These are phyloP conservation scores for Diloba caeruleocephala DNA, from an alignment of 2,888 invertebrate species.

Conservation along the genomic window DNA sequence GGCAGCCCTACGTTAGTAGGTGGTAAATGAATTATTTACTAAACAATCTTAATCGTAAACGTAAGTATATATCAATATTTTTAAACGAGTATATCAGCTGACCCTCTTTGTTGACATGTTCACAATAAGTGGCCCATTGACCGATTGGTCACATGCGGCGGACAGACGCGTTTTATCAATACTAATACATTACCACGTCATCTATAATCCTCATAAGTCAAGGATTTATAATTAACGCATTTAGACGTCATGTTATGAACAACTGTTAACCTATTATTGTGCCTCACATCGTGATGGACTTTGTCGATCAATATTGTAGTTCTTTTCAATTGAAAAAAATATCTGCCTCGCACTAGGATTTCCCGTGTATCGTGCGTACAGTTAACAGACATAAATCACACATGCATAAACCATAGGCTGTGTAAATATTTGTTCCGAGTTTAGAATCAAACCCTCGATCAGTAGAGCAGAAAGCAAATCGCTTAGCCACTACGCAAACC, in stretches of 20 bases:
- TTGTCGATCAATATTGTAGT: no score
- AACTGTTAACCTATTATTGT: not conserved
- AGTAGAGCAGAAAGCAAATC: no score
- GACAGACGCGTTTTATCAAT: conserved; percentile 20
- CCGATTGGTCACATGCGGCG: conserved; percentile 37
- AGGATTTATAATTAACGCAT: conserved; percentile 31
- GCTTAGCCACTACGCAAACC: no score
- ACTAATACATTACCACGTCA: conserved; percentile 34
- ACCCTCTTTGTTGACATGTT: not conserved
- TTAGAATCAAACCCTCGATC: no score
- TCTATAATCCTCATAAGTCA: conserved; percentile 31
- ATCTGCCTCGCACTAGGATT: no score
- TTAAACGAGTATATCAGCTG: conserved; percentile 19
- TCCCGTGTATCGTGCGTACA: no score
- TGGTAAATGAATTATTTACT: not conserved
- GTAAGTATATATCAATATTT: not conserved
- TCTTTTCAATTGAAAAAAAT: no score
- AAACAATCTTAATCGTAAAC: not conserved
- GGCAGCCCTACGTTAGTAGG: no score
- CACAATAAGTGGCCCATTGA: conserved; percentile 35
- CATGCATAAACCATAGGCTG: no score
- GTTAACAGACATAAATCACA: no score
- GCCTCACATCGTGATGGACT: no score
- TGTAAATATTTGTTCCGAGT: no score
- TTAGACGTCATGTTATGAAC: conserved; percentile 10